These are phyloP conservation scores for Rhyacophila evoluta DNA, from an alignment of 2,888 invertebrate genomes.

Conservation along the genomic window DNA sequence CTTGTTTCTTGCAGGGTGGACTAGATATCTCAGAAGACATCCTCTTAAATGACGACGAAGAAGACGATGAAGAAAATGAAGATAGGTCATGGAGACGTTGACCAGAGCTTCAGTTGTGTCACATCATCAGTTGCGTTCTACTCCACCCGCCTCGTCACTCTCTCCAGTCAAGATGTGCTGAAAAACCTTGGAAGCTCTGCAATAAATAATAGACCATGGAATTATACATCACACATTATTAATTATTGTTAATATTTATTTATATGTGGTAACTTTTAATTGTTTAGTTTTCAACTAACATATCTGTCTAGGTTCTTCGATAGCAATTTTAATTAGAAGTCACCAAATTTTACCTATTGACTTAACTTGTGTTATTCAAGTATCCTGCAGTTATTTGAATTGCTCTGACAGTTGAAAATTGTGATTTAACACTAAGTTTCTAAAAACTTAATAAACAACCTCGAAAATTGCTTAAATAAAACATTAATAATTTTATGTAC, in stretches of 20 bases:
- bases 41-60: constrained; percentile 81
- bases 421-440: too few relatives aligned
- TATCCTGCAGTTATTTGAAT: too few relatives aligned
- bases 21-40: constrained; percentile 47
- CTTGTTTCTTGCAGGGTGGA: constrained; percentile 32
- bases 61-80: constrained; percentile 88
- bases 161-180: constrained; percentile 5
- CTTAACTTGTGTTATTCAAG: too few relatives aligned
- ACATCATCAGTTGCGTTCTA: not conserved
- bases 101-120: constrained; percentile 57
- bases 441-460: too few relatives aligned
- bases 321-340: too few relatives aligned
- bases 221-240: not conserved
- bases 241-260: constrained; percentile 19
- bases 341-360: too few relatives aligned
- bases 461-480: too few relatives aligned
- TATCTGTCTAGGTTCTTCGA: not conserved
- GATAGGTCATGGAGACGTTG: constrained; percentile 94
- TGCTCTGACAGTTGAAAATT: too few relatives aligned
- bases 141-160: not conserved
- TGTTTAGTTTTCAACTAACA: not conserved
- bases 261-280: not conserved
- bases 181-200: not conserved
- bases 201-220: constrained; percentile 5
- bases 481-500: too few relatives aligned